phyloP scores from a whole-genome alignment of 2,888 invertebrate species.

The Hydriomena furcata region DNA sequence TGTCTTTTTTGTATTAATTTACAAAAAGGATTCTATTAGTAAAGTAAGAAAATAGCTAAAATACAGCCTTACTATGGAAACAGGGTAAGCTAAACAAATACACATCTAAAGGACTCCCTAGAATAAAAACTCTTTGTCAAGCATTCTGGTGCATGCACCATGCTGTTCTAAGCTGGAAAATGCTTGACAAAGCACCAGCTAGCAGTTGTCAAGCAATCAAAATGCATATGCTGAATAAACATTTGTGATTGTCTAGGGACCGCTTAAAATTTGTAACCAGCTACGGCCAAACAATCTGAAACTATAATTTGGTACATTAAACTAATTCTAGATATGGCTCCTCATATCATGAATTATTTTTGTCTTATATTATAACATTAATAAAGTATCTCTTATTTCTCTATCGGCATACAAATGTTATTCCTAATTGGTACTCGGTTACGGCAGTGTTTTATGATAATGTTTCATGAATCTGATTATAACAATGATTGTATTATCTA shows the following conservation, averaged over 20 bases:
- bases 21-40: conserved; percentile 1
- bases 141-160: no score
- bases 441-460: conserved; percentile 36
- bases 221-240: no score
- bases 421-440: conserved; percentile 32
- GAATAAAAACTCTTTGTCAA: no score
- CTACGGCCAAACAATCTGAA: conserved; percentile 10
- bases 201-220: no score
- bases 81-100: neutral
- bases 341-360: neutral
- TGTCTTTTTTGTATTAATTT: conserved; percentile 7
- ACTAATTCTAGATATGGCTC: conserved; percentile 15
- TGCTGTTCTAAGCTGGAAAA: no score
- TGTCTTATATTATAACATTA: conserved; percentile 6
- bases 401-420: conserved; percentile 24
- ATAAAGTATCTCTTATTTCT: conserved; percentile 12
- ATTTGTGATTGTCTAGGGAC: no score
- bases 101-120: no score
- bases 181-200: no score
- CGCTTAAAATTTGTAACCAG: conserved; percentile 1
- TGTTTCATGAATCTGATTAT: conserved; percentile 26
- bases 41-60: conserved; percentile 19
- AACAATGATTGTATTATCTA: neutral
- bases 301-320: conserved; percentile 10
- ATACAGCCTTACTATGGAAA: conserved; percentile 13